Conservation (phyloP, 2,888 invertebrate species). For the Drosophila hamatofila region DNA sequence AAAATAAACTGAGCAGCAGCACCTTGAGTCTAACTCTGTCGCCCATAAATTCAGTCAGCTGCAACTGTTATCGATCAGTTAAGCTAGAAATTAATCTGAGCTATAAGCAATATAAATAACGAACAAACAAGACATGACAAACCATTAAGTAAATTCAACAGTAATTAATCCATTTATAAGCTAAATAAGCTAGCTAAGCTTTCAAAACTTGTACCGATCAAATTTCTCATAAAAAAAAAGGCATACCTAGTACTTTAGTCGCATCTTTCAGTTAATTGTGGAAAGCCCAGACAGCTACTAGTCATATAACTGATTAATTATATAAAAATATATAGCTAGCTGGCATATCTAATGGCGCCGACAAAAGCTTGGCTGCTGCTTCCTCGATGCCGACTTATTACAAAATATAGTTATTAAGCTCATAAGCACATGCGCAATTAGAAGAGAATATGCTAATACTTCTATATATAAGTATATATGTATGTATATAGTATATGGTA, state of each 20-base stretch:
- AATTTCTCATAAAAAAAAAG: neutral
- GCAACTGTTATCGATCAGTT: conserved; percentile 37
- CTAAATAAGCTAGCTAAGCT: conserved; percentile 32
- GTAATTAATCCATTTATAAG: conserved; percentile 42
- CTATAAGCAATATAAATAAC: conserved; percentile 23
- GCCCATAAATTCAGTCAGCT: conserved; percentile 23
- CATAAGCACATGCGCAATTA: conserved; percentile 62
- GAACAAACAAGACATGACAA: conserved; percentile 10
- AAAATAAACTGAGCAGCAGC: neutral
- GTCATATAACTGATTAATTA: conserved; percentile 38
- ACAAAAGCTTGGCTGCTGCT: conserved; percentile 47
- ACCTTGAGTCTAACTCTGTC: conserved; percentile 1
- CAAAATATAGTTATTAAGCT: conserved; percentile 72
- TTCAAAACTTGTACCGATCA: conserved; percentile 24
- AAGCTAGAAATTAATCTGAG: conserved; percentile 6
- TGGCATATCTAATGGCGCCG: conserved; percentile 50
- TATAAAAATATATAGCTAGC: conserved; percentile 23
- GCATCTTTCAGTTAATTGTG: conserved; percentile 32
- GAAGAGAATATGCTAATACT: conserved; percentile 40
- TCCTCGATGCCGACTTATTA: conserved; percentile 47
- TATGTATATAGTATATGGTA: neutral
- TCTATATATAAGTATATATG: neutral
- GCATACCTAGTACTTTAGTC: neutral
- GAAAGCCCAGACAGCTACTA: conserved; percentile 43
- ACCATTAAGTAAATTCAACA: conserved; percentile 10